Percentiles rank a stretch among this genome's conserved stretches.
phyloP scores from a whole-genome alignment of 2,888 invertebrate species.

The Drosophila anomelani region DNA sequence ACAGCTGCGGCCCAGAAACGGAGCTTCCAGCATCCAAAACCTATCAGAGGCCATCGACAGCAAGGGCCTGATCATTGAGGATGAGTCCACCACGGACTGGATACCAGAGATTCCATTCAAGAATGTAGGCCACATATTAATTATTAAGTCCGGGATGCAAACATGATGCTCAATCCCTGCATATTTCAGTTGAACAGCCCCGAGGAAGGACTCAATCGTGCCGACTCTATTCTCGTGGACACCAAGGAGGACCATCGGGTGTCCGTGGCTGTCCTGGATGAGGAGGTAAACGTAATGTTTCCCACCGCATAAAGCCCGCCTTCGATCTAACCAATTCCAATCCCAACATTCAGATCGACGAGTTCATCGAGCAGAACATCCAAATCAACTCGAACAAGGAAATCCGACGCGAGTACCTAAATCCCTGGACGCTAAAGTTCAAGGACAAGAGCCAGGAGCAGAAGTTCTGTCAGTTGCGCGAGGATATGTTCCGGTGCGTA shows the following conservation, averaged over 20 bases:
- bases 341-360: constrained; percentile 87
- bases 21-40: constrained; percentile 67
- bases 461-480: constrained; percentile 93
- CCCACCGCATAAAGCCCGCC: not conserved
- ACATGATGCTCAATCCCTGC: not conserved
- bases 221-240: constrained; percentile 82
- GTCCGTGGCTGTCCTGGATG: constrained; percentile 82
- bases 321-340: not conserved
- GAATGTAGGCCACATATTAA: constrained; percentile 87
- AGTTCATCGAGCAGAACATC: constrained; percentile 93
- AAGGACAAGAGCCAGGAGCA: constrained; percentile 92
- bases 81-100: constrained; percentile 93
- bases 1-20: constrained; percentile 63
- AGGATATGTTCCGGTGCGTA: constrained; percentile 93
- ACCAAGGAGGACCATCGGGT: constrained; percentile 80
- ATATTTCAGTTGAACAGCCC: constrained; percentile 81
- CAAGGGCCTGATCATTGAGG: constrained; percentile 88
- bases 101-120: constrained; percentile 96
- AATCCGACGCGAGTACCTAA: constrained; percentile 94
- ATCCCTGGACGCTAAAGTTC: constrained; percentile 94
- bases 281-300: constrained; percentile 76
- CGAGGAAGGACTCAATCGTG: constrained; percentile 81
- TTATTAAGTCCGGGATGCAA: not conserved
- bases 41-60: constrained; percentile 76
- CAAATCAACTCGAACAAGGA: constrained; percentile 95